These are phyloP conservation scores for Drosophila saltans DNA, from an alignment of 1,140 invertebrate species.

Conservation along the genomic window DNA sequence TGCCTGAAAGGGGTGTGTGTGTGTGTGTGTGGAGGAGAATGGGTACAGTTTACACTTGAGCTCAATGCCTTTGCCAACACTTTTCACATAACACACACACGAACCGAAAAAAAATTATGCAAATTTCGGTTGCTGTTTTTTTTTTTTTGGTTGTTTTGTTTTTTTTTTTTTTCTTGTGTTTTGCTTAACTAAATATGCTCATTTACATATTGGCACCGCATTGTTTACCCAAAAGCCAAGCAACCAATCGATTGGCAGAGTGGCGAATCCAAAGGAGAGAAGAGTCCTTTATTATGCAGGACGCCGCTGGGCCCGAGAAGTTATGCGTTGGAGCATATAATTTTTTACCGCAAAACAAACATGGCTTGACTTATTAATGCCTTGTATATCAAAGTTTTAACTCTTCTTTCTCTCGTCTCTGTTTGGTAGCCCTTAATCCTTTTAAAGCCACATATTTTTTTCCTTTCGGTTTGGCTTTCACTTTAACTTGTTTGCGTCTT, in stretches of 20 bases:
- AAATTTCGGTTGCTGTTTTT: conserved; percentile 42
- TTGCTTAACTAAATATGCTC: conserved; percentile 61
- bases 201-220: conserved; percentile 71
- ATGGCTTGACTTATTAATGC: conserved; percentile 76
- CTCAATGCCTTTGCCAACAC: conserved; percentile 28
- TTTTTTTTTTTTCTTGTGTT: conserved; percentile 3
- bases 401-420: conserved; percentile 29
- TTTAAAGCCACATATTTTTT: conserved; percentile 17
- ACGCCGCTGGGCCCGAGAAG: conserved; percentile 34
- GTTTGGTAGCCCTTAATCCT: conserved; percentile 17
- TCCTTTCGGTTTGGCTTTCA: not conserved
- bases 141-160: conserved; percentile 18
- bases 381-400: conserved; percentile 49
- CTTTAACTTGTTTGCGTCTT: not conserved
- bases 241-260: conserved; percentile 38
- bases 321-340: conserved; percentile 61
- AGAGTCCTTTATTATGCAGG: conserved; percentile 64
- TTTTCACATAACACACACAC: conserved; percentile 23
- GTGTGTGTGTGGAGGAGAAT: not conserved
- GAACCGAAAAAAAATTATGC: conserved; percentile 56
- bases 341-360: conserved; percentile 49
- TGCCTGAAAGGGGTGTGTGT: not conserved
- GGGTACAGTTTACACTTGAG: conserved; percentile 17
- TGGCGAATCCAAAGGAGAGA: not conserved
- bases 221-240: conserved; percentile 63